Evolutionary conservation across 2,113 vertebrate genomes (phyloP), one percentile per base, ranked within the genome.

Genomic region (Callocephalon fimbriatum): DNA sequence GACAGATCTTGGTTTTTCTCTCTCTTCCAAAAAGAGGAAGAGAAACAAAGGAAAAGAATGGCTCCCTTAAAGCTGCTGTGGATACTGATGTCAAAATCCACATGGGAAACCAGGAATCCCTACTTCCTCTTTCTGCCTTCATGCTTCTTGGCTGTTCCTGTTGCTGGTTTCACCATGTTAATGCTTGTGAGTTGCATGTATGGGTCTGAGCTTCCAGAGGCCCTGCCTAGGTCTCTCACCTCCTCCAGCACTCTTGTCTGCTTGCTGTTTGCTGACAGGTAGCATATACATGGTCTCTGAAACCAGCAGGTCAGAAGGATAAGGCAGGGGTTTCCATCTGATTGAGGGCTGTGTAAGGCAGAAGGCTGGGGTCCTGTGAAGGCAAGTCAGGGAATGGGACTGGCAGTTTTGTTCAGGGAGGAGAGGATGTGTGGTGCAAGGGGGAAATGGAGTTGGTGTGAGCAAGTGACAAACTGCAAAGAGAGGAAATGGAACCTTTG

Each of bases 201-300:
- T 51, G 25, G 19, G 7, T 22, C 2, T 8, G 5, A 26, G 56
- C n/a, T 84, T 62, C 26, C 0, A 0, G 53, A 56, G 47, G 6
- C 16, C 23, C 15, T 45, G 8, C 29, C 31, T 40, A 27, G 45
- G 12, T 3, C 42, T 73, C 42, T 74, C 15, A 35, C 15, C 20
- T 7, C 1, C 0, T 10, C 10, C 42, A 58, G 47, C 25, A 18
- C 20, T 47, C 32, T 38, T 1, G 0, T 31, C 32, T 18, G 3
- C 37, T 25, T 68, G 42, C 20, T 35, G 25, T 81, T 47, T 0
- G 1, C n/a, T 23, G 16, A 3, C 1, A 8, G 22, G 25, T 56
- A 7, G 27, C 4, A 2, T 22, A 7, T 15, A 26, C 0, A 2
- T 0, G 0, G 4, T 20, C 31, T 50, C 32, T 62, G 74, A 45